Base-by-base conservation (phyloP, 2,113 vertebrate species). In the Gorsachius goisagi region DNA sequence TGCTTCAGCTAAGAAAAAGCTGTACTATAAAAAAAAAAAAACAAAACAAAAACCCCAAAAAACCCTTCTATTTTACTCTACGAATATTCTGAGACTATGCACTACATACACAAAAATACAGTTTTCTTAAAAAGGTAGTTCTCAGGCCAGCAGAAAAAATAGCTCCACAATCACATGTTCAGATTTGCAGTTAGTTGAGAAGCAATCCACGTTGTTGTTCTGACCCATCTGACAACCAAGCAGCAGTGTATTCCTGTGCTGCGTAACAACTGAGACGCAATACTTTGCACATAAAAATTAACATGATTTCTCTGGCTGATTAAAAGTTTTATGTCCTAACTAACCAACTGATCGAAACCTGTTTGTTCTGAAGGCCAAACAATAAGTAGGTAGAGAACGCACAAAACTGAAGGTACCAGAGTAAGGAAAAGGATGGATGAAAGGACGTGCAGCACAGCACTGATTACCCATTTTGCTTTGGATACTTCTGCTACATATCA, bases 221-320 rank as follows among this genome's bases (percentile, higher is more conserved):
- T 84, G 88, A 56, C 12, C 13, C n/a, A n/a, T 8, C 15, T 47
- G 60, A 77, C 18, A 60, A 20, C 35, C 0, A 0, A 47, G 45
- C 78, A 82, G 85, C 37, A 77, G 30, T 0, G 0, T 27, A 9
- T 1, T 3, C 45, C 24, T 0, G 0, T 26, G 19, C 49, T 47
- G 21, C 0, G 0, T 12, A 80, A 75, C 44, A 52, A 44, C 10
- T 0, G 2, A 62, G 8, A 82, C 12, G 4, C 1, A 1, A 45
- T 3, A 53, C 24, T 10, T 0, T 0, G 33, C 58, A 58, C 28
- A 55, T 26, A 44, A 59, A 37, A 82, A 45, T 28, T 9, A 45
- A 45, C 6, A 1, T n/a, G n/a, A n/a, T n/a, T n/a, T n/a, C n/a
- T n/a, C n/a, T n/a, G n/a, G n/a, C n/a, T n/a, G n/a, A n/a, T n/a